Evolutionary conservation across 2,888 invertebrate species (phyloP), one percentile per base, ranked within the genome.

Genomic region (Cosmorhoe ocellata): DNA sequence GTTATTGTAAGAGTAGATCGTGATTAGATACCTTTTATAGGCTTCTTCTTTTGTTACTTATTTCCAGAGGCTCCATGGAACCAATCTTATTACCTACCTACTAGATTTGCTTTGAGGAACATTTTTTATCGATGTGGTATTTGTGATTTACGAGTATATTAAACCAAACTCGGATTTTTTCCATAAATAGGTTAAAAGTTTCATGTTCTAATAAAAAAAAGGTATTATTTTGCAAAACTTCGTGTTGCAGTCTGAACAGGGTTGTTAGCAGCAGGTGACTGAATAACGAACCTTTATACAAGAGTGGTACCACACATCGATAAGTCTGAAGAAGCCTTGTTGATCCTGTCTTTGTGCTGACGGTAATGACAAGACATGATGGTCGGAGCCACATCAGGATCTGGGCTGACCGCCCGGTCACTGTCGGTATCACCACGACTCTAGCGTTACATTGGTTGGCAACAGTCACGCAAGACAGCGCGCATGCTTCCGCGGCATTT

Each of bases 401-500:
- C 58, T 90, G 88, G 2, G 93, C 93, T 0, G 94, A 93, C 56
- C 88, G 71, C 0, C 91, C 91, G 3, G 88, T 85, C 3, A 94
- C 93, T 0, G 94, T 94, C 0, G 93, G 91, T 1, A 93, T 83
- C 32, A 95, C 79, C 48, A 95, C 93, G 0, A 94, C 92, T 0
- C 67, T 60, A 0, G 81, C 71, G 1, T 71, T 63, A 0, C 58
- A 65, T 27, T 76, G 71, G 49, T 79, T 75, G 0, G 84, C 79
- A 0, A 70, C 32, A 0, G 67, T 48, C 0, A 69, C 76, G 45
- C 81, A 79, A 0, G 84, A 71, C 9, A 80, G 45, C 0, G 76
- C 76, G 24, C 71, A 56, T 0, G 79, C 83, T 64, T 83, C 79
- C 0, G 87, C 85, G 40, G 85, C 85, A 34, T 82, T 87, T 1